Conservation (phyloP, 1,140 invertebrate genomes). For the Diachasmimorpha longicaudata region DNA sequence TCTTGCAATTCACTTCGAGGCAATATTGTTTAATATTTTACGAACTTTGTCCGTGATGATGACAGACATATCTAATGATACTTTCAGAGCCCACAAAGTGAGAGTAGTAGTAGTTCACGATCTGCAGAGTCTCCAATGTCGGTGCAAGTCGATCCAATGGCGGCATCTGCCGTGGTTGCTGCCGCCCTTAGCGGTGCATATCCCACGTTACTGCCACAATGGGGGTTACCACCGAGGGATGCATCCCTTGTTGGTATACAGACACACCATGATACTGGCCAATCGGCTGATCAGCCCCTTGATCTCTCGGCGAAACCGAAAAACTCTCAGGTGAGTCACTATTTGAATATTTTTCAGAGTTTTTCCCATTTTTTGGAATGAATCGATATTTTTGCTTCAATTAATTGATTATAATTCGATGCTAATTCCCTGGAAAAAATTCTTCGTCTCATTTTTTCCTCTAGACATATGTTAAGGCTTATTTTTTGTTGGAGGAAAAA, state of each 20-base stretch:
- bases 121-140: slow-evolving; percentile 63
- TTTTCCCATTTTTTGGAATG: no score
- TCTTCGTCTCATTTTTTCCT: no score
- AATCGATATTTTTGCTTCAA: not conserved
- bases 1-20: no score
- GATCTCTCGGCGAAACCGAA: slow-evolving; percentile 78
- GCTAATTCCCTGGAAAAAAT: no score
- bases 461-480: no score
- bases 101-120: slow-evolving; percentile 62
- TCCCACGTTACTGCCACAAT: slow-evolving; percentile 64
- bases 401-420: no score
- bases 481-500: no score
- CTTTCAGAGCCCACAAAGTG: slow-evolving; percentile 60
- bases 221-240: slow-evolving; percentile 64
- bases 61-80: no score
- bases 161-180: slow-evolving; percentile 66
- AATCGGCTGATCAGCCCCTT: slow-evolving; percentile 72
- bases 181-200: slow-evolving; percentile 68
- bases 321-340: slow-evolving; percentile 57
- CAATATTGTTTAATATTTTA: no score
- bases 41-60: no score
- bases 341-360: no score
- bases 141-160: slow-evolving; percentile 66
- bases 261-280: slow-evolving; percentile 58
- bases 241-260: slow-evolving; percentile 61